Evolutionary conservation across 92 coral and sea anemone genomes (phyloP).

Genomic region (Heliopora coerulea): DNA sequence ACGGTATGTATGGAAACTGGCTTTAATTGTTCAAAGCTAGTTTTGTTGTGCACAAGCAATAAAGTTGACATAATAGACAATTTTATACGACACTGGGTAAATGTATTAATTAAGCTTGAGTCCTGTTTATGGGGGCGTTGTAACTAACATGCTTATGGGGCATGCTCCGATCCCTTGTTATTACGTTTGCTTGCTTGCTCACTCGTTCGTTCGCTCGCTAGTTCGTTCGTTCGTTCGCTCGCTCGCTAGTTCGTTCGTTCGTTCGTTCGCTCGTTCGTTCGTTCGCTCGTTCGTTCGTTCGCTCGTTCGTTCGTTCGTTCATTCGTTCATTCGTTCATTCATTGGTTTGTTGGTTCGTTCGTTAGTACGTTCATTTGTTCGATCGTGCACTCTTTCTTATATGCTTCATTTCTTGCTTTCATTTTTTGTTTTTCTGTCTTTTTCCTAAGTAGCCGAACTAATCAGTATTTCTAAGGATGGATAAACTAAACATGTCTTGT

Average conservation of each 20-base stretch:
- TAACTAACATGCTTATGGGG: too few relatives aligned
- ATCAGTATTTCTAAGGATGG: not conserved
- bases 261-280: not conserved
- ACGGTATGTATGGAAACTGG: constrained; percentile 9
- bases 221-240: not conserved
- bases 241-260: not conserved
- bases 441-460: not conserved
- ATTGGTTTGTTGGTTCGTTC: not conserved
- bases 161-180: not conserved
- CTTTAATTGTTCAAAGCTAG: too few relatives aligned
- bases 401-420: not conserved
- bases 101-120: too few relatives aligned
- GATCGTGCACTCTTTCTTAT: not conserved
- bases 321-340: not conserved
- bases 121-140: too few relatives aligned
- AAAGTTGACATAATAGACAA: too few relatives aligned
- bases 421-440: not conserved
- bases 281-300: not conserved
- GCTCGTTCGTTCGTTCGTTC: not conserved
- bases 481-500: not conserved
- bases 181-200: not conserved
- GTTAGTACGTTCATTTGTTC: not conserved
- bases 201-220: not conserved
- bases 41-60: too few relatives aligned
- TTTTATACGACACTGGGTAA: too few relatives aligned